Evolutionary conservation across 1,140 invertebrate species (phyloP), one percentile per base, ranked within the genome.

Genomic region (Nebria ingens): DNA sequence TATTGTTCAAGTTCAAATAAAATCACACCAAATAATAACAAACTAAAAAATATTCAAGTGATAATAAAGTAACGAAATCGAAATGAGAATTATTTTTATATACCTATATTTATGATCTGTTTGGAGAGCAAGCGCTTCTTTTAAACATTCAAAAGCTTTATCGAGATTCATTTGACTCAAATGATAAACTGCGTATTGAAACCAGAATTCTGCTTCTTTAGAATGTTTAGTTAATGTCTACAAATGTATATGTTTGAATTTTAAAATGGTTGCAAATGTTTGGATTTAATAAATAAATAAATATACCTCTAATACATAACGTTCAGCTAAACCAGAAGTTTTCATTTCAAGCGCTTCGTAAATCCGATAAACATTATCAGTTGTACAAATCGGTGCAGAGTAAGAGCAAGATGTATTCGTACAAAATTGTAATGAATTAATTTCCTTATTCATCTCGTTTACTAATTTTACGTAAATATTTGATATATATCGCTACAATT

Each of bases 131-230:
- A 68, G 56, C 2, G 59, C 57, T 58, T 64, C 61, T 53, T 60
- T 62, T 19, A 65, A 12, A 53, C 62, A 66, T 56, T 64, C 59
- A 23, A 65, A 60, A 1, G 65, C 63, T 38, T 61, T 59, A 50
- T 61, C 59, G 2, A 19, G 13, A 15, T 61, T 19, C 2, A 57
- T 53, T 2, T 59, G 42, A 60, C 63, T 59, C n/a, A 65, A 23
- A n/a, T 63, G 53, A 51, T 57, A 68, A 40, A 68, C 53, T 21
- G 65, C 66, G 50, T 61, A 66, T 34, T 68, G 59, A 25, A 65
- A 64, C 65, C 65, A 66, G 12, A 21, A 52, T 45, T 63, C 58
- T 9, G 62, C 45, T 56, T 61, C 61, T 13, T 57, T 22, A 54
- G 60, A 38, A 58, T 56, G 2, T 15, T 38, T 21, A 25, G 55